phyloP scores from a whole-genome alignment of 2,113 vertebrate genomes.

The Ammodytes marinus region DNA sequence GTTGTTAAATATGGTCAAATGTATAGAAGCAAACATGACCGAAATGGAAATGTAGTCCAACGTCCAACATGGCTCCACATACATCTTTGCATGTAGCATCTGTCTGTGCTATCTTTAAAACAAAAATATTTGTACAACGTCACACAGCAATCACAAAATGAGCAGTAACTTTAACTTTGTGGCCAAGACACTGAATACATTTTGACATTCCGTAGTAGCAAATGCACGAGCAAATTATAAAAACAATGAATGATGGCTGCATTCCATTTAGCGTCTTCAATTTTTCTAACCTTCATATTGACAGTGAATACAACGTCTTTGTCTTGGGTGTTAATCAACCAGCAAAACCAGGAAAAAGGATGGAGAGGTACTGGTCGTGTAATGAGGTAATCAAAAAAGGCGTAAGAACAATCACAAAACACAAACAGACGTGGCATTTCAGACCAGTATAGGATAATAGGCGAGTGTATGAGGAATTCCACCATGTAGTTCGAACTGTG shows the following conservation, averaged over 20 bases:
- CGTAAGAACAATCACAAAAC: background rate
- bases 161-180: background rate
- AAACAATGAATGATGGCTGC: background rate
- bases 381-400: background rate
- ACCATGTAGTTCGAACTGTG: background rate
- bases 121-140: background rate
- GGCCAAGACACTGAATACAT: background rate
- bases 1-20: background rate
- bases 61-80: constrained; percentile 16
- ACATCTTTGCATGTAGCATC: constrained; percentile 4
- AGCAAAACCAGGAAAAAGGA: background rate
- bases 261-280: background rate
- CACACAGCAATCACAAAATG: background rate
- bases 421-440: background rate
- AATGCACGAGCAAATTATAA: background rate
- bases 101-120: background rate
- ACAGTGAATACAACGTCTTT: too few relatives aligned
- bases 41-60: constrained; percentile 35
- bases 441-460: background rate
- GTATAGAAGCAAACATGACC: constrained; percentile 15
- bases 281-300: too few relatives aligned
- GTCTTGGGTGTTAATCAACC: background rate
- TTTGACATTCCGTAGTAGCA: background rate
- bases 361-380: background rate
- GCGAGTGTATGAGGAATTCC: background rate